Evolutionary conservation across 2,888 invertebrate genomes (phyloP), one percentile per base, ranked within the genome.

Genomic region (Selenia dentaria): DNA sequence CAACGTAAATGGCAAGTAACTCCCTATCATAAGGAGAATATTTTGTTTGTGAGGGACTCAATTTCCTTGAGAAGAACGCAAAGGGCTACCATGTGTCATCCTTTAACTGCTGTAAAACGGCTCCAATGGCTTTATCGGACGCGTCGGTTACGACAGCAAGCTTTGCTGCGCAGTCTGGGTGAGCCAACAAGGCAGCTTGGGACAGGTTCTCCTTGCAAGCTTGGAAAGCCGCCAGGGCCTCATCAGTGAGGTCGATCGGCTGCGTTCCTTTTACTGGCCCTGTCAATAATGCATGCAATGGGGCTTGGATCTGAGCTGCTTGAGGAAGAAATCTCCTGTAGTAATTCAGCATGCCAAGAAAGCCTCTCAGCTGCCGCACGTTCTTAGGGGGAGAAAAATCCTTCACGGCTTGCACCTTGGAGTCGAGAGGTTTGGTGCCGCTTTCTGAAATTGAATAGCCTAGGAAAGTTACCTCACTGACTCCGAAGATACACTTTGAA

Each of bases 11-110:
- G 0, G 73, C 77, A 3, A 73, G 57, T 0, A 83, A 54, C 53
- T 79, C 74, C 8, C 46, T 32, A 38, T 82, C 76, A 43, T 77
- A 79, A 2, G 67, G 57, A 13, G 64, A 54, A 68, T 62, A 54
- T 18, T 69, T 74, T 1, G 0, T 6, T 6, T 38, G 38, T 8
- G 38, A 4, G 13, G 22, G 11, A 4, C 22, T 38, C 1, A 38
- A 10, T 5, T 29, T 28, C 2, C 20, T 6, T 6, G 38, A 38
- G 3, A 27, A 38, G 29, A 38, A 38, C 0, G 38, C 38, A 1
- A 38, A 12, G 0, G 38, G 38, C 14, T 38, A 6, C 38, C 38
- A 38, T 1, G n/a, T 4, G 2, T 11, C 22, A 6, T 38, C 10
- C n/a, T 2, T 13, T 2, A 6, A 6, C 5, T 32, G 31, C 13